A percentile compares a stretch with the other conserved stretches of the same genome.
Conservation (phyloP, 2,888 invertebrate genomes). For the Scrobipalpa atriplicella region DNA sequence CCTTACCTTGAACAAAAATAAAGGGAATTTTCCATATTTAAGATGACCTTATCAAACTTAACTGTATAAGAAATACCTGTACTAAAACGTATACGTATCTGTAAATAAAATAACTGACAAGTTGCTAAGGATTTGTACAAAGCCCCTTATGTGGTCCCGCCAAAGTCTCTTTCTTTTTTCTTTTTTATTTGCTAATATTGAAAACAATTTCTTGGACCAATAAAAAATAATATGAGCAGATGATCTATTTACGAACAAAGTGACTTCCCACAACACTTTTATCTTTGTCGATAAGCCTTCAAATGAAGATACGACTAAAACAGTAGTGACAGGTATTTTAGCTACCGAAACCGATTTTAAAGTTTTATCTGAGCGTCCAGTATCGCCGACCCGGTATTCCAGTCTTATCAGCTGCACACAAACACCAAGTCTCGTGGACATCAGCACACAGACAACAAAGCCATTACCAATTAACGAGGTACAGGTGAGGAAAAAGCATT, state of each 20-base stretch:
- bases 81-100: too few relatives aligned
- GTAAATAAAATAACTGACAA: too few relatives aligned
- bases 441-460: conserved; percentile 70
- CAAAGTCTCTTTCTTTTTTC: too few relatives aligned
- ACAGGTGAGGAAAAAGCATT: conserved; percentile 79
- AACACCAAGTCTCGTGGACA: conserved; percentile 55
- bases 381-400: conserved; percentile 76
- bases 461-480: conserved; percentile 79
- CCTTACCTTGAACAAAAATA: conserved; percentile 26
- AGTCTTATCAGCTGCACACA: conserved; percentile 74
- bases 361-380: conserved; percentile 66
- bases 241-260: too few relatives aligned
- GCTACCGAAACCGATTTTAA: conserved; percentile 75
- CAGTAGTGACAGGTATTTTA: conserved; percentile 65
- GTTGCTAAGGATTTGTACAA: too few relatives aligned
- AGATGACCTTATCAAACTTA: neutral
- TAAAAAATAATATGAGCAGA: too few relatives aligned
- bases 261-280: neutral
- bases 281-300: neutral
- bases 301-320: conserved; percentile 38
- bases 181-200: too few relatives aligned
- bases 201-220: too few relatives aligned
- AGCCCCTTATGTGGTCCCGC: too few relatives aligned
- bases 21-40: conserved; percentile 25
- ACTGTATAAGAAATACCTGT: neutral